Evolutionary conservation across 2,797 vertebrate genomes (phyloP), one percentile per base, ranked within the genome.

Genomic region (Graptemys geographica): DNA sequence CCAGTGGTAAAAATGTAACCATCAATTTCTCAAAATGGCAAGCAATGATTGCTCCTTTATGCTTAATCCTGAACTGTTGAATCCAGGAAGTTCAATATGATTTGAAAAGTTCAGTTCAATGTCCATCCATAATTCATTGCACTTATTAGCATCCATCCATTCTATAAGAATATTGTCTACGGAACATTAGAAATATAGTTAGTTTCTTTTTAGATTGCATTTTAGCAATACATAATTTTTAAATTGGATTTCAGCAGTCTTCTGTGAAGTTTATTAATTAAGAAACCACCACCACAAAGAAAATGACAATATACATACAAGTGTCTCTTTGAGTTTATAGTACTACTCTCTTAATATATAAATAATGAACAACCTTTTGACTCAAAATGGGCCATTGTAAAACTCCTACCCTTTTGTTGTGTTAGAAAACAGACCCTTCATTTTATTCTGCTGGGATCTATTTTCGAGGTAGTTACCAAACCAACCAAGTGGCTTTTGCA

Each of bases 11-110:
- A 49, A 78, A 16, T 28, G 4, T 49, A 49, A 52, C 13, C 3
- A 23, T 3, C 0, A 0, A 6, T 41, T 37, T 21, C 37, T 89
- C 62, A 88, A 47, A 91, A 87, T 59, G 0, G 65, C 62, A 79
- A 72, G 2, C 87, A 78, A 37, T 11, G 47, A 33, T 74, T 25
- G 72, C 82, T 83, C 9, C 76, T 84, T 65, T 33, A 51, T 11
- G 7, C 4, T 44, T 10, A 47, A 74, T 89, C 78, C 19, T 84
- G 47, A 86, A 81, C 28, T 86, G 49, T 0, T 84, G 51, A 57
- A 84, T 28, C 44, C 5, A 92, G 72, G 47, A 44, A 4, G 49
- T 23, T 72, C 69, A 72, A 41, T 72, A 72, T 11, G 37, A 27
- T 86, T 1, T 44, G 12, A 86, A 41, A 44, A 49, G 15, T 74